phyloP scores from a whole-genome alignment of 2,888 invertebrate genomes.

The Aleiodes alternator region DNA sequence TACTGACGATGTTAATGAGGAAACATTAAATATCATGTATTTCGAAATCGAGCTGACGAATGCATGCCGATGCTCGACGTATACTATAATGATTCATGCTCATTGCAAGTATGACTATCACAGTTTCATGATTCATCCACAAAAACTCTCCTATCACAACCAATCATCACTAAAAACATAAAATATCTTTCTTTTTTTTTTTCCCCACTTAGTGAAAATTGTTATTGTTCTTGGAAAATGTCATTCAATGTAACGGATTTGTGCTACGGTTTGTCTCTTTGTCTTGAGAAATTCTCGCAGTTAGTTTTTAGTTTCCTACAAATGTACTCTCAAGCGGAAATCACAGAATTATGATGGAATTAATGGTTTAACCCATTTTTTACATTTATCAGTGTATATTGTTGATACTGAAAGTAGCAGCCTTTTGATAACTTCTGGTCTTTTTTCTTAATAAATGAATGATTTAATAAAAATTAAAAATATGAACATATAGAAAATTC shows the following conservation, averaged over 20 bases:
- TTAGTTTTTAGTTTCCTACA: not conserved
- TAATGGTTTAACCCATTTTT: conserved; percentile 20
- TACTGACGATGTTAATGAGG: conserved; percentile 2
- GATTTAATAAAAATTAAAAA: not conserved
- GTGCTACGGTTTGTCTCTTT: conserved; percentile 4
- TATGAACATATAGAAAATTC: no score
- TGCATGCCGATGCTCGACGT: conserved; percentile 52
- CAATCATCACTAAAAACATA: not conserved
- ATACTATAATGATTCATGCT: conserved; percentile 46
- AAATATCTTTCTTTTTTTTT: not conserved
- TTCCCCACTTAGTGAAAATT: not conserved
- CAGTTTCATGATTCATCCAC: conserved; percentile 15
- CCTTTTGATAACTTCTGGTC: no score
- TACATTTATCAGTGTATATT: not conserved
- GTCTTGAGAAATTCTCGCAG: not conserved
- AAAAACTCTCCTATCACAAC: not conserved
- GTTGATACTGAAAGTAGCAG: no score
- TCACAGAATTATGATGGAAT: not conserved
- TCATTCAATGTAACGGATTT: conserved; percentile 22
- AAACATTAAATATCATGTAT: conserved; percentile 38
- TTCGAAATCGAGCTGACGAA: conserved; percentile 58
- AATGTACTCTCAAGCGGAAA: conserved; percentile 5
- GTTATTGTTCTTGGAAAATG: conserved; percentile 15
- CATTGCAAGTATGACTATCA: conserved; percentile 12
- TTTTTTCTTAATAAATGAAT: not conserved